Evolutionary conservation across 2,797 vertebrate genomes (phyloP).

Genomic region (Selene dorsalis): DNA sequence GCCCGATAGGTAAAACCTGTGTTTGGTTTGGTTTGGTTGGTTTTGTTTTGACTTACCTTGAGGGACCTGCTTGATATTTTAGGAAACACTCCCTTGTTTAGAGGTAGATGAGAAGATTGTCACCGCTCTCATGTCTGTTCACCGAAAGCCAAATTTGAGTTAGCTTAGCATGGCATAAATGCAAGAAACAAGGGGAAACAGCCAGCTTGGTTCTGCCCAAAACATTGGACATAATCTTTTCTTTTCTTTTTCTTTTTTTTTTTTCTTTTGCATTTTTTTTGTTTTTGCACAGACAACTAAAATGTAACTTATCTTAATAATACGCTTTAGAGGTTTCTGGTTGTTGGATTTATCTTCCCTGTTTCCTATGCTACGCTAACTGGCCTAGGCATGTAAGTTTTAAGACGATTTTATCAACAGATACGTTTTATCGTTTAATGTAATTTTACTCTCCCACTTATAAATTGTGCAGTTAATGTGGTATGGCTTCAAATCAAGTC

Average conservation of each 20-base stretch:
- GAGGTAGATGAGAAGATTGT: neutral
- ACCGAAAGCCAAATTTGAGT: rapidly evolving
- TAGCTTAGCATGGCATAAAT: neutral
- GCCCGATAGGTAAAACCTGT: slow-evolving; percentile 65
- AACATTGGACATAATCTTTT: too few relatives aligned
- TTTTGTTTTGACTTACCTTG: neutral
- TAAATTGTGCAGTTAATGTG: neutral
- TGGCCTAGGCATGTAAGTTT: too few relatives aligned
- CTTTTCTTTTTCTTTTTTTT: too few relatives aligned
- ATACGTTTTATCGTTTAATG: neutral
- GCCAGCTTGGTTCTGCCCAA: neutral
- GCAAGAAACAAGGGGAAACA: neutral
- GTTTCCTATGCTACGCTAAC: neutral
- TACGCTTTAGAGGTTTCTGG: too few relatives aligned
- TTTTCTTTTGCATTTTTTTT: too few relatives aligned
- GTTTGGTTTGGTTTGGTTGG: neutral
- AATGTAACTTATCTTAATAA: too few relatives aligned
- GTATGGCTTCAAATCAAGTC: too few relatives aligned
- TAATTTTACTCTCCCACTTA: neutral
- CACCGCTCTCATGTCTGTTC: neutral
- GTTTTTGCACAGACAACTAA: too few relatives aligned
- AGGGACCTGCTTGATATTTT: neutral
- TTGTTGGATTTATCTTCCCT: too few relatives aligned
- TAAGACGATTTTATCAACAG: neutral
- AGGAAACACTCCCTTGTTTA: neutral